Evolutionary conservation across 2,888 invertebrate genomes (phyloP).

Genomic region (Psylliodes chrysocephalus): DNA sequence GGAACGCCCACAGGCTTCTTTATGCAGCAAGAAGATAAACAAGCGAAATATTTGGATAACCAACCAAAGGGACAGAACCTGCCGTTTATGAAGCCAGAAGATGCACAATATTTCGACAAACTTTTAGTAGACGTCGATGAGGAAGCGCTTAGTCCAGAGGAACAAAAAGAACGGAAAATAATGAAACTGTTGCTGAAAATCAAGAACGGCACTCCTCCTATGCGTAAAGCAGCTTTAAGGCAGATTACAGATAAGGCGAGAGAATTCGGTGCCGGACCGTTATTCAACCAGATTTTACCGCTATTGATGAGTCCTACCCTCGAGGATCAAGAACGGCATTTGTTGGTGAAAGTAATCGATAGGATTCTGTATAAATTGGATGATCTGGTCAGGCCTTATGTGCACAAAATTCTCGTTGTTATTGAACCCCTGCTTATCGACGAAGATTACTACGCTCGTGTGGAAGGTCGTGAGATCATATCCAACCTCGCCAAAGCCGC

Average conservation of each 20-base stretch:
- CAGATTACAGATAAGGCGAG: constrained; percentile 99
- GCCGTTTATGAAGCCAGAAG: constrained; percentile 99
- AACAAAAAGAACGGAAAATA: constrained; percentile 97
- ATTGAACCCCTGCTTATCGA: constrained; percentile 98
- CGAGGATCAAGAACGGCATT: constrained; percentile 98
- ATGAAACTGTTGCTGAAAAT: constrained; percentile 98
- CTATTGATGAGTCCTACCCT: constrained; percentile 99
- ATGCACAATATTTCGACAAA: constrained; percentile 99
- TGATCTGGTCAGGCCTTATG: constrained; percentile 98
- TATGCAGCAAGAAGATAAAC: constrained; percentile 91
- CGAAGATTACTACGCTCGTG: constrained; percentile 99
- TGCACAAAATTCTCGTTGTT: constrained; percentile 99
- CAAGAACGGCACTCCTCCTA: constrained; percentile 99
- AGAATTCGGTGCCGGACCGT: constrained; percentile 97
- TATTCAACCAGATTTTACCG: constrained; percentile 99
- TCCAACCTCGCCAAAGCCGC: constrained; percentile 99
- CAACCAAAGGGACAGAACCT: constrained; percentile 88
- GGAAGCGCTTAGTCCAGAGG: constrained; percentile 92
- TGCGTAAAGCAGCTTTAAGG: constrained; percentile 96
- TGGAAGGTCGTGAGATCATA: constrained; percentile 95
- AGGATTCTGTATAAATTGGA: constrained; percentile 97
- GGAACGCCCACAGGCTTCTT: constrained; percentile 91
- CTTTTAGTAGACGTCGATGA: constrained; percentile 98
- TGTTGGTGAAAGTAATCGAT: constrained; percentile 98
- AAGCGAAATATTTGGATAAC: constrained; percentile 90